Base-by-base conservation (phyloP, 2,888 invertebrate species). In the Polydrusus cervinus region DNA sequence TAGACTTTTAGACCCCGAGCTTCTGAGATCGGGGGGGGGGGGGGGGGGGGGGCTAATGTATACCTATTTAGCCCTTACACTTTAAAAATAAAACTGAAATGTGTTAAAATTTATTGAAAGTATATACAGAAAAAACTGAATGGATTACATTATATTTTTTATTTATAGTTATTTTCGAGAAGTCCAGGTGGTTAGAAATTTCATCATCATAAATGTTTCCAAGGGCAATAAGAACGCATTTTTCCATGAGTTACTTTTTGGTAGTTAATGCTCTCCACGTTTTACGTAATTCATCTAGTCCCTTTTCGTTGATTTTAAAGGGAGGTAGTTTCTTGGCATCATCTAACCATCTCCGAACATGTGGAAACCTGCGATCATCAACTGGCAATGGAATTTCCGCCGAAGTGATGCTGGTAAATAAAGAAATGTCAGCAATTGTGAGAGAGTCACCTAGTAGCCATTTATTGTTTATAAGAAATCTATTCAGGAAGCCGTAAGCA, bases 401-500 rank as follows among this genome's bases (percentile, higher is more conserved):
- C 8, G 69, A 65, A 8, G 49, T 69, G 9, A 73, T 20, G 9
- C 70, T 76, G 10, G 60, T 14, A 3, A 73, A 65, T 20, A 76
- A 40, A 7, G 72, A 62, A 11, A 76, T 70, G 38, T 76, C 76
- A n/a, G 76, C 76, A 14, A 76, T 14, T 0, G 76, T 76, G 10
- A 74, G 30, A 1, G 47, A 14, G 40, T 77, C 64, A 3, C 74
- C 74, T 2, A 8, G 3, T 8, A 73, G n/a, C 68, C 65, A 76
- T 65, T 73, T 66, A 34, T 20, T 57, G n/a, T 43, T 38, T 43
- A 38, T 45, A 55, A 91, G 85, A 77, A 88, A 89, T 5, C 80
- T 82, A 77, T 91, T 89, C 16, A 90, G 64, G 67, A 88, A 87
- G 0, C 80, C 85, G 57, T 89, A 88, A 0, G 86, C 87, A 77